Conservation (phyloP, 1,140 invertebrate genomes). For the Drosophila erecta region DNA sequence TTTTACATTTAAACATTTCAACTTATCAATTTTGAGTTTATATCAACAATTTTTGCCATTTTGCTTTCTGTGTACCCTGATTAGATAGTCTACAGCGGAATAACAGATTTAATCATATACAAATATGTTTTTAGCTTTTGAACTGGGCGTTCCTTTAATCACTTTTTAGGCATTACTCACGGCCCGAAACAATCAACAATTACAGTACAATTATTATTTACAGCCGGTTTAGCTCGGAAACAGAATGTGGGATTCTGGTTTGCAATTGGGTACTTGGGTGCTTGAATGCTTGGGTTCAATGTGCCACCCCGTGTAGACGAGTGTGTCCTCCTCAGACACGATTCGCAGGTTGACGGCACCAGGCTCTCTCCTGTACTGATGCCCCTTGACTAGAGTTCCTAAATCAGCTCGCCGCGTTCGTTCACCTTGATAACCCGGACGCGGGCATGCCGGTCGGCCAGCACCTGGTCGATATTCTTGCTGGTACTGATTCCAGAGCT, state of each 20-base stretch:
- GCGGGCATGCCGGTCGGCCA: conserved; percentile 91
- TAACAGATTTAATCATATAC: conserved; percentile 6
- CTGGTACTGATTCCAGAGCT: conserved; percentile 88
- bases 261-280: conserved; percentile 3
- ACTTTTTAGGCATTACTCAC: conserved; percentile 39
- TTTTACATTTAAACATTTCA: neutral
- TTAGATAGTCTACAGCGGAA: conserved; percentile 41
- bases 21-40: too few species aligned
- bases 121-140: conserved; percentile 18
- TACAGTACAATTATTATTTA: conserved; percentile 36
- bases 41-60: neutral
- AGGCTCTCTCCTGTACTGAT: conserved; percentile 17
- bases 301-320: conserved; percentile 16
- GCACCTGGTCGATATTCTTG: conserved; percentile 93
- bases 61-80: conserved; percentile 20
- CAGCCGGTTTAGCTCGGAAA: conserved; percentile 9
- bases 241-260: conserved; percentile 5
- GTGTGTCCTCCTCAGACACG: conserved; percentile 37
- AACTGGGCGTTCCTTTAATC: conserved; percentile 38
- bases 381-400: conserved; percentile 61
- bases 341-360: conserved; percentile 35
- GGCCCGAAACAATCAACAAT: conserved; percentile 42
- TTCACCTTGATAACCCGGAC: conserved; percentile 82
- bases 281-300: conserved; percentile 10
- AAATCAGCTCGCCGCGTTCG: conserved; percentile 79